Evolutionary conservation across 1,140 invertebrate species (phyloP), one percentile per base, ranked within the genome.

Genomic region (Charaxes varanes): DNA sequence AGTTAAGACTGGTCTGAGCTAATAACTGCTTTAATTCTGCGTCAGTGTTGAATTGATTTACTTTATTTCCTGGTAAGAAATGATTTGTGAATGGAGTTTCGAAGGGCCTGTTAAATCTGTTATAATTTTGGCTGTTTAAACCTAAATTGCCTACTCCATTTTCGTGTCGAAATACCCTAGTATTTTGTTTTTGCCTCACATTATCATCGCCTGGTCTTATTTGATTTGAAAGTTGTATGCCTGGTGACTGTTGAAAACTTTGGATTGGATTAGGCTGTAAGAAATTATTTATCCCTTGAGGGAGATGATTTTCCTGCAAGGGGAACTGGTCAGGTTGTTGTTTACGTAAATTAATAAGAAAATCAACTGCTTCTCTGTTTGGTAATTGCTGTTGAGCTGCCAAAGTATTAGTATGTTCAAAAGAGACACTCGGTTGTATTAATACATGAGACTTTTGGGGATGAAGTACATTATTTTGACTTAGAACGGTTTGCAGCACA

Each of bases 21-120:
- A 92, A 67, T 10, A 92, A 68, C 48, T 88, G 87, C 53, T 90
- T 89, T 8, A 90, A 85, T 56, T 91, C 89, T 21, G 80, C 81
- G 17, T 91, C 88, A 0, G 88, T 41, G 33, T 50, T 74, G 24
- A 54, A 67, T 27, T 63, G 66, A 37, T 68, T 77, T 18, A 56
- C 56, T 26, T 55, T 60, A 26, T 62, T 73, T 18, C 34, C 3
- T 10, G 67, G 50, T 34, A 69, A 63, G 52, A 76, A 78, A 4
- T 64, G 54, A 18, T 79, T 79, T 41, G 16, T 65, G 58, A 37
- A 64, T 34, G 65, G 57, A 24, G 63, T 54, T 15, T 53, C 66
- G 28, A 78, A 79, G 27, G 46, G n/a, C n/a, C n/a, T 56, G 36
- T 74, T 80, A 28, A 77, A 74, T 21, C 65, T 58, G 34, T 69